A percentile compares a stretch with the other conserved stretches of the same genome.
These are phyloP conservation scores for Drosophila mimetica DNA, from an alignment of 2,888 invertebrate species.

Conservation along the genomic window DNA sequence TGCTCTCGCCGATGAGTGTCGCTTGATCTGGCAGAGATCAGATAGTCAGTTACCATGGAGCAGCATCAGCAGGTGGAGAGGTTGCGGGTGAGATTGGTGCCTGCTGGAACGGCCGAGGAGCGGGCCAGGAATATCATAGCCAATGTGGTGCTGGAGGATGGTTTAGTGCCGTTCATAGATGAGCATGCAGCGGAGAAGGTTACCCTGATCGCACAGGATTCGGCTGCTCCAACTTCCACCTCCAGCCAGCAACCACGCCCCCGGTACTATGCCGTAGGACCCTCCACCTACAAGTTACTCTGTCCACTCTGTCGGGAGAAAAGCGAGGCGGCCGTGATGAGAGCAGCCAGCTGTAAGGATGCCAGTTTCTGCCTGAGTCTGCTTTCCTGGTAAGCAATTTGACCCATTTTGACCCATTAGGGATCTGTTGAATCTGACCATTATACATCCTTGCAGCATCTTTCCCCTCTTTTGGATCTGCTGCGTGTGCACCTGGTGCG, in stretches of 20 bases:
- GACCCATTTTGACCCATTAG: no score
- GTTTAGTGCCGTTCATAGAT: constrained; percentile 76
- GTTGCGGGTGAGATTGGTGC: constrained; percentile 75
- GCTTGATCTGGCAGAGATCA: constrained; percentile 31
- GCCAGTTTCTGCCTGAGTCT: constrained; percentile 75
- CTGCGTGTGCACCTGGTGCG: constrained; percentile 80
- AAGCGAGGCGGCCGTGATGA: constrained; percentile 80
- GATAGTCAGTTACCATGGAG: constrained; percentile 63
- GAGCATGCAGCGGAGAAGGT: constrained; percentile 59
- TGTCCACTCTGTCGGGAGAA: constrained; percentile 82
- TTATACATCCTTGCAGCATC: constrained; percentile 63
- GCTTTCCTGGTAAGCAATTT: constrained; percentile 78
- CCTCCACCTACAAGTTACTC: constrained; percentile 78
- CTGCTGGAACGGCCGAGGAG: constrained; percentile 73
- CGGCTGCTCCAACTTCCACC: constrained; percentile 6
- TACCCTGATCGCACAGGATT: constrained; percentile 42
- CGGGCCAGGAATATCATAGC: constrained; percentile 78
- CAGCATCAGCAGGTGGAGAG: constrained; percentile 56
- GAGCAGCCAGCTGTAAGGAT: constrained; percentile 77
- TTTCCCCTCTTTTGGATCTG: constrained; percentile 81
- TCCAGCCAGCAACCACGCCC: constrained; percentile 50
- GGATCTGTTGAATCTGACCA: no score
- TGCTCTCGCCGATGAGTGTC: not conserved
- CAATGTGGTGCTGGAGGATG: constrained; percentile 74
- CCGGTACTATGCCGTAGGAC: constrained; percentile 81